Conservation (phyloP, 2,113 vertebrate genomes). For the Campylomormyrus numenius region DNA sequence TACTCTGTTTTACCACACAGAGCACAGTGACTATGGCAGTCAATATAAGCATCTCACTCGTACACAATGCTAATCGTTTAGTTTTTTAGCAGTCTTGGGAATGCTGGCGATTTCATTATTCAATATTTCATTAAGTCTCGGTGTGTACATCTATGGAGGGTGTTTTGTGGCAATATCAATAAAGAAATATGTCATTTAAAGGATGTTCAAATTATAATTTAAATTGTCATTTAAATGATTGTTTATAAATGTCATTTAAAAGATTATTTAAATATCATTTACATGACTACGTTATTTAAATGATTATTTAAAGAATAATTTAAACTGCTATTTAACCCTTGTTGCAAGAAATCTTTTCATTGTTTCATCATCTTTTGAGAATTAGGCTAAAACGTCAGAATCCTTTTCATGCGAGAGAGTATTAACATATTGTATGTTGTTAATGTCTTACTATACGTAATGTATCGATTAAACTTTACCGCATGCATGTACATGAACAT, state of each 20-base stretch:
- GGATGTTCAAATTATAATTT: not conserved
- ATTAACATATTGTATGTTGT: too few species aligned
- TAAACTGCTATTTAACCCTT: too few species aligned
- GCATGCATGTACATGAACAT: too few species aligned
- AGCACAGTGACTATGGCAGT: not conserved
- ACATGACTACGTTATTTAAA: too few species aligned
- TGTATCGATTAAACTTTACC: too few species aligned
- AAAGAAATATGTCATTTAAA: not conserved
- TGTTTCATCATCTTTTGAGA: too few species aligned
- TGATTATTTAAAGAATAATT: too few species aligned
- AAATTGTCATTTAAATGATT: not conserved
- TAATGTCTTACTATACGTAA: too few species aligned
- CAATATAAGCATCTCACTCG: not conserved
- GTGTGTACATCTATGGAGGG: not conserved
- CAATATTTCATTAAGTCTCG: not conserved
- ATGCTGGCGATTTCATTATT: not conserved
- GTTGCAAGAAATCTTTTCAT: too few species aligned
- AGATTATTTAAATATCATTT: too few species aligned
- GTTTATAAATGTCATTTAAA: not conserved
- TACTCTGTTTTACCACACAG: not conserved
- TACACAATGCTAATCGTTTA: not conserved
- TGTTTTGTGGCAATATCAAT: not conserved
- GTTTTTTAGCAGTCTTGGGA: not conserved
- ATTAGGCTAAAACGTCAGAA: too few species aligned
- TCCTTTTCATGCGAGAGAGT: too few species aligned